A percentile compares a stretch with the other conserved stretches of the same genome.
Conservation (phyloP, 2,797 vertebrate species). For the Acrossocheilus fasciatus region DNA sequence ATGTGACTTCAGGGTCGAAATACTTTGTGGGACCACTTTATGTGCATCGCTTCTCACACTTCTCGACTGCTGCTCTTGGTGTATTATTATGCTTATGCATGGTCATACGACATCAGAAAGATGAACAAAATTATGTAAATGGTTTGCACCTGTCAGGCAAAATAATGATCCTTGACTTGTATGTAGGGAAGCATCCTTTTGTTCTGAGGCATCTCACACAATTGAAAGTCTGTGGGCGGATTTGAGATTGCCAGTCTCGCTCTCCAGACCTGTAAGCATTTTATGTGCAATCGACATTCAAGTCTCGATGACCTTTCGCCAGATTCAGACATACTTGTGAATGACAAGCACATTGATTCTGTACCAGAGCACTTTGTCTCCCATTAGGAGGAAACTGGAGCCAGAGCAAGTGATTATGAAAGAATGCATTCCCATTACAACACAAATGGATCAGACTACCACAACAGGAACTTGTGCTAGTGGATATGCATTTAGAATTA, state of each 20-base stretch:
- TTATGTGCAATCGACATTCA: slow-evolving; percentile 67
- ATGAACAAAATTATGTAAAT: slow-evolving; percentile 2
- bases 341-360: slow-evolving; percentile 74
- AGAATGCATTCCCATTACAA: not conserved
- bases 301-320: slow-evolving; percentile 72
- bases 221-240: slow-evolving; percentile 16
- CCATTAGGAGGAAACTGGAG: slow-evolving; percentile 55
- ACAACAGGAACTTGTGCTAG: not conserved
- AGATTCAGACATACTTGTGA: slow-evolving; percentile 71
- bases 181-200: slow-evolving; percentile 20
- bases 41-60: not conserved
- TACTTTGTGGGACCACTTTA: not conserved
- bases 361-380: slow-evolving; percentile 58
- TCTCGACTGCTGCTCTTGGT: not conserved
- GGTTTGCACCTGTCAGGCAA: not conserved
- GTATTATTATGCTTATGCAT: not conserved
- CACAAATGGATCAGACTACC: not conserved
- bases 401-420: slow-evolving; percentile 21
- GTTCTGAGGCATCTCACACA: not conserved
- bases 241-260: not conserved
- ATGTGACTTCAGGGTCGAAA: not conserved
- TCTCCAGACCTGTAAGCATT: slow-evolving; percentile 55
- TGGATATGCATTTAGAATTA: not conserved
- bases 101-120: slow-evolving; percentile 8
- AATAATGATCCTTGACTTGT: slow-evolving; percentile 6